Evolutionary conservation across 2,797 vertebrate genomes (phyloP).

Genomic region (Lutjanus campechanus): DNA sequence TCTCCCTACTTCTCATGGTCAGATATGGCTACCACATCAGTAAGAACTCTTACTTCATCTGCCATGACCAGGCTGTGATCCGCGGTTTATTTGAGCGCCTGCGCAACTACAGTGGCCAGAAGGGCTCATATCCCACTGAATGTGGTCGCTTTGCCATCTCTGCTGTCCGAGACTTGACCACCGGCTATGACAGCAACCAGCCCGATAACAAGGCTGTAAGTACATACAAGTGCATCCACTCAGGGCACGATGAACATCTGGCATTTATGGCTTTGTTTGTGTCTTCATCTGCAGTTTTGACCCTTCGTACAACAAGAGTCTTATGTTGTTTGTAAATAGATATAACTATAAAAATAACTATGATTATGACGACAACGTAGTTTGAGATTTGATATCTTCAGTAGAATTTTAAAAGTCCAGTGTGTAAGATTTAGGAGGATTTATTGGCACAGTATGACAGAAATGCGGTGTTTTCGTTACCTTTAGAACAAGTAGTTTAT

Average conservation of each 20-base stretch:
- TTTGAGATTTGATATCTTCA: too few species aligned
- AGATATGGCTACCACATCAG: conserved; percentile 97
- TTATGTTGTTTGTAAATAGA: background rate
- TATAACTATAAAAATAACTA: background rate
- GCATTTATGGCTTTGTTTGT: background rate
- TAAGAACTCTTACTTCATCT: conserved; percentile 98
- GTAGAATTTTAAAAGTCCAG: too few species aligned
- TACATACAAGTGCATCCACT: conserved; percentile 11
- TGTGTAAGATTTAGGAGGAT: too few species aligned
- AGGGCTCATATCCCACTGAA: conserved; percentile 89
- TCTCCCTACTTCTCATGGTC: conserved; percentile 12
- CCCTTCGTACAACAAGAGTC: background rate
- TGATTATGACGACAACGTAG: background rate
- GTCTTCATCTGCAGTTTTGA: background rate
- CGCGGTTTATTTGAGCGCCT: conserved; percentile 91
- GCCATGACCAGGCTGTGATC: conserved; percentile 92
- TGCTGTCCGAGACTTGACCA: conserved; percentile 93
- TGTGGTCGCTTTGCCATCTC: conserved; percentile 91
- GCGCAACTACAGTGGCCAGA: conserved; percentile 88
- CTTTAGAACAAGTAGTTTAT: too few species aligned
- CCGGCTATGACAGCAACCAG: conserved; percentile 93
- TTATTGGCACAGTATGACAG: too few species aligned
- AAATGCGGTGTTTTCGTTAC: too few species aligned
- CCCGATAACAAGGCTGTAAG: conserved; percentile 93
- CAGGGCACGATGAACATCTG: background rate